Conservation (phyloP, 2,888 invertebrate species). For the Charanyca ferruginea region DNA sequence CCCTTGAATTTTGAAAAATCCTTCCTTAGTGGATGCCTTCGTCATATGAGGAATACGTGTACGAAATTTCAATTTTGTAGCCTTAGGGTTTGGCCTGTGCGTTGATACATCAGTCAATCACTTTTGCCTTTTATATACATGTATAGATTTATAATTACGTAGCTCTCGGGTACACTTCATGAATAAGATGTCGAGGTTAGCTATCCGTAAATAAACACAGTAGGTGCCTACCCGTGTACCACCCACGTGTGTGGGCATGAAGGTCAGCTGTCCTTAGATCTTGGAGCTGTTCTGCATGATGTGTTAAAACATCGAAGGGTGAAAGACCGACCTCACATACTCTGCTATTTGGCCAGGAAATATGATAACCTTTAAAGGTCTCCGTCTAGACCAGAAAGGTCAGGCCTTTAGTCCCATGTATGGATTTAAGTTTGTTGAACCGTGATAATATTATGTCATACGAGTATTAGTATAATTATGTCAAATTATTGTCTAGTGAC, state of each 20-base stretch:
- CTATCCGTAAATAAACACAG: conserved; percentile 42
- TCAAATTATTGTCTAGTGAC: too few species aligned
- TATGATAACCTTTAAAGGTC: conserved; percentile 39
- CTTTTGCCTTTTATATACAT: too few species aligned
- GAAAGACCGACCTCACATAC: background rate
- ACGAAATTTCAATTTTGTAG: too few species aligned
- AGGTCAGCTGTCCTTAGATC: conserved; percentile 34
- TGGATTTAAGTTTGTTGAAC: background rate
- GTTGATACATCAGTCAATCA: too few species aligned
- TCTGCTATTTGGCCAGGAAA: background rate
- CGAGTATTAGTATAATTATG: background rate
- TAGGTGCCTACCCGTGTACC: background rate
- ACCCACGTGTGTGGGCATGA: conserved; percentile 13
- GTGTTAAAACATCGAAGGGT: background rate
- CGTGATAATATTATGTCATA: background rate
- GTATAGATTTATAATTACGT: too few species aligned
- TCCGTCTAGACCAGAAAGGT: conserved; percentile 20
- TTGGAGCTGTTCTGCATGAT: conserved; percentile 37
- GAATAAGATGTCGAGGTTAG: conserved; percentile 27
- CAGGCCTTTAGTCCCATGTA: background rate
- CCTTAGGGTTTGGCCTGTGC: too few species aligned
- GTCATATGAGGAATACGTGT: too few species aligned
- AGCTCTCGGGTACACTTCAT: conserved; percentile 36
- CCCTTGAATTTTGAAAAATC: too few species aligned
- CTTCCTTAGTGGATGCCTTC: too few species aligned